Percentiles rank a stretch among this genome's conserved stretches.
phyloP scores from a whole-genome alignment of 2,797 vertebrate species.

The Nyctalus aviator region DNA sequence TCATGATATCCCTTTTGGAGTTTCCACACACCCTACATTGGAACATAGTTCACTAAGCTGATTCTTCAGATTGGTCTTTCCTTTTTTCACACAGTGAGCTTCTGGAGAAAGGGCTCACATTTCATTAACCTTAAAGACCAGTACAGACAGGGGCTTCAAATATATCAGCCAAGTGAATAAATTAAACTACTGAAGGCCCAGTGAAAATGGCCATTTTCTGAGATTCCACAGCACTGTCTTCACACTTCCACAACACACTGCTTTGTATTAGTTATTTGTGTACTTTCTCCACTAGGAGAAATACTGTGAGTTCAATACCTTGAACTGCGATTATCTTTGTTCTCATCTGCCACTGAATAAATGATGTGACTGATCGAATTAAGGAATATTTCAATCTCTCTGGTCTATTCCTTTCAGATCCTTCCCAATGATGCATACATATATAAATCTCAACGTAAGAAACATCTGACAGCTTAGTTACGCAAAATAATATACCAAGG shows the following conservation, averaged over 20 bases:
- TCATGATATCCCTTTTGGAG: background rate
- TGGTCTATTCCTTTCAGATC: conserved; percentile 4
- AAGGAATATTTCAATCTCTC: conserved; percentile 14
- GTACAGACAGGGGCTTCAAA: conserved; percentile 6
- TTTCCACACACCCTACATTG: background rate
- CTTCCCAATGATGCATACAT: conserved; percentile 31
- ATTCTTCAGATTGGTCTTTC: background rate
- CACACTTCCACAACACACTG: background rate
- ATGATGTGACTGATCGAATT: conserved; percentile 28
- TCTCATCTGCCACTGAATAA: conserved; percentile 13
- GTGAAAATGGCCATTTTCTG: background rate
- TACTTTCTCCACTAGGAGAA: conserved; percentile 3
- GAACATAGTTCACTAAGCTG: background rate
- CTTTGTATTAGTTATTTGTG: conserved; percentile 18
- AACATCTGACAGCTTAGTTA: conserved; percentile 45
- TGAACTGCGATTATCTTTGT: conserved; percentile 51
- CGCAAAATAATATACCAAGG: conserved; percentile 45
- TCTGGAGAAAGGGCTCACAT: conserved; percentile 34
- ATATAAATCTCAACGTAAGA: conserved; percentile 42
- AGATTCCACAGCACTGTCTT: conserved; percentile 33
- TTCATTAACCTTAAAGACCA: background rate
- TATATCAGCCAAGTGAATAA: background rate
- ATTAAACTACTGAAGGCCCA: conserved; percentile 9
- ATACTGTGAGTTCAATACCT: background rate
- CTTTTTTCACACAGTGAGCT: conserved; percentile 31